phyloP scores from a whole-genome alignment of 2,113 vertebrate genomes.

The Sylvicapra grimmia region DNA sequence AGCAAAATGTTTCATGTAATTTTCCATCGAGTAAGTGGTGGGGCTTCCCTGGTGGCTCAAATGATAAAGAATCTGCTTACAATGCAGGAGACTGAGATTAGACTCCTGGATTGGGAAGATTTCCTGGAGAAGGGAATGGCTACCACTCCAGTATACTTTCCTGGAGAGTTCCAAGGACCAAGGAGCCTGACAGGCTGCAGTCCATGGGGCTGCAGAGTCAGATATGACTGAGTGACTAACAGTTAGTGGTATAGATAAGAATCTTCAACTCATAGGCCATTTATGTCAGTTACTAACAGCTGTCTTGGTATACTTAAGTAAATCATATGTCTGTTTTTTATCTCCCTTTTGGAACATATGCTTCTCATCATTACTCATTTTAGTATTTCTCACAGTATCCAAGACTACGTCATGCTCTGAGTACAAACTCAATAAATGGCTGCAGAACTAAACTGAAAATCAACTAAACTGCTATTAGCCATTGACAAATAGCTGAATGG shows the following conservation, averaged over 20 bases:
- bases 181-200: neutral
- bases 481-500: neutral
- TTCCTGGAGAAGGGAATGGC: neutral
- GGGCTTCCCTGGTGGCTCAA: neutral
- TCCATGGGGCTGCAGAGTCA: neutral
- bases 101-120: neutral
- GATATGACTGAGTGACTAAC: neutral
- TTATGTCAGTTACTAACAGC: neutral
- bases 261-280: neutral
- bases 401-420: neutral
- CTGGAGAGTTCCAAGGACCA: neutral
- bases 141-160: neutral
- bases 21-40: neutral
- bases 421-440: neutral
- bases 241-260: neutral
- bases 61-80: neutral
- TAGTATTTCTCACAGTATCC: neutral
- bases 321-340: neutral
- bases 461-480: neutral
- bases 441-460: neutral
- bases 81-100: neutral
- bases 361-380: neutral
- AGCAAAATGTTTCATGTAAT: neutral
- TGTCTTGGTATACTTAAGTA: neutral
- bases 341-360: neutral